Base-by-base conservation (phyloP, 2,888 invertebrate genomes). In the Aphodius granarius region DNA sequence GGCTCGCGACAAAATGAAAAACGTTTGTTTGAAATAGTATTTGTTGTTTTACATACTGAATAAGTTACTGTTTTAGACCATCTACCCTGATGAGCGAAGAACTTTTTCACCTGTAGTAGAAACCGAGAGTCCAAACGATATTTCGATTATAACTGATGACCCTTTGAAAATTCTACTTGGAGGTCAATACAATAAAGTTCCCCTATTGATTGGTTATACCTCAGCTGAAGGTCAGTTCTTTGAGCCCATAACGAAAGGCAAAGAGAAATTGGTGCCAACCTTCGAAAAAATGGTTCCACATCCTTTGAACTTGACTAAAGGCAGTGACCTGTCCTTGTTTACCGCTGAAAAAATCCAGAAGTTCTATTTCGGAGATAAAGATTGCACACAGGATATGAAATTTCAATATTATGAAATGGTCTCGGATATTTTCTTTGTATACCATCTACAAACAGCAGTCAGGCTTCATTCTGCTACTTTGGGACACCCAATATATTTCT, bases 221-320 rank as follows among this genome's bases (percentile, higher is more conserved):
- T 80, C 82, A 6, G 80, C 81, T 73, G 87, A 87, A 81, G 86
- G 86, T 43, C 79, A 84, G 21, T 79, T 86, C n/a, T 83, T 83
- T 73, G 85, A 85, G 71, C 73, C 73, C 1, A 71, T 71, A 23
- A 66, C 74, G 15, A 73, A 21, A 63, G 63, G 43, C 9, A 73
- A 74, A 66, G 16, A 22, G 20, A 66, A 71, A 15, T 62, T 76
- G 62, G 71, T 76, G 64, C 20, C 18, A 4, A 66, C 79, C 21
- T 77, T 78, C 19, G 77, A 78, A 68, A 23, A 73, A 22, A 22
- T 68, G 66, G 72, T 80, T 21, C 84, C 85, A 0, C 78, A 79
- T 23, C 78, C 78, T 22, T 77, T 84, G 22, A 79, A 81, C 72
- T 74, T 83, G 66, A 75, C 81, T 71, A 80, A 78, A 66, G 84